phyloP scores from a whole-genome alignment of 2,113 vertebrate species.

The Phyllostomus hastatus region DNA sequence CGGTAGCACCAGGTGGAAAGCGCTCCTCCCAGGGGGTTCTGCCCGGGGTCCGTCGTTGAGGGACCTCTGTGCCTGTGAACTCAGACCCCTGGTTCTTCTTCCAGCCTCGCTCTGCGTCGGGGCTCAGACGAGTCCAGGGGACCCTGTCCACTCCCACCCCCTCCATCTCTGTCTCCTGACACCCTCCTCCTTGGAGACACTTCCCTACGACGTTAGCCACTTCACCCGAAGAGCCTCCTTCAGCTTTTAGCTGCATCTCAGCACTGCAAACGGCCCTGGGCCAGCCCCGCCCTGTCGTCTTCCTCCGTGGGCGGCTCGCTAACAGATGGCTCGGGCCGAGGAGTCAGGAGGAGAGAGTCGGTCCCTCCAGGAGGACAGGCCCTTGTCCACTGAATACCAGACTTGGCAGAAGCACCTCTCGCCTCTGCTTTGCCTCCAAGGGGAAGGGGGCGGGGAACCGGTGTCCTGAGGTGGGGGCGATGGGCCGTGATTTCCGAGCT shows the following conservation, averaged over 20 bases:
- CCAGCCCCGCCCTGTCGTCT: neutral
- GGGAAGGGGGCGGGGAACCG: neutral
- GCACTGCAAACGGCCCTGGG: neutral
- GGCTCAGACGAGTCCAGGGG: neutral
- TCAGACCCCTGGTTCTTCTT: neutral
- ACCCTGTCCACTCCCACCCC: neutral
- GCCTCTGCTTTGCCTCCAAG: neutral
- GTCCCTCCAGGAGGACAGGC: neutral
- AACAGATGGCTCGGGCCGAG: neutral
- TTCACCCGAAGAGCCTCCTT: neutral
- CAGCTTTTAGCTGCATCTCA: neutral
- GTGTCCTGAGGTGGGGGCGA: neutral
- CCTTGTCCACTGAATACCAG: too few relatives aligned
- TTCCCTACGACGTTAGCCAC: neutral
- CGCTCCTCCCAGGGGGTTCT: neutral
- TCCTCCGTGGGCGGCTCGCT: neutral
- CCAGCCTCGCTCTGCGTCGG: neutral
- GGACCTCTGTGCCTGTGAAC: neutral
- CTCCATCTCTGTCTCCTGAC: neutral
- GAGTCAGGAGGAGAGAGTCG: neutral
- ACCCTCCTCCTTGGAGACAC: neutral
- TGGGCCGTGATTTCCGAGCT: neutral
- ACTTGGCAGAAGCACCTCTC: neutral
- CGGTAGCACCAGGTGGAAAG: neutral
- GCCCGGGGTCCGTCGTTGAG: neutral